Conservation (phyloP, 2,113 vertebrate genomes). For the Acrocephalus kingi region DNA sequence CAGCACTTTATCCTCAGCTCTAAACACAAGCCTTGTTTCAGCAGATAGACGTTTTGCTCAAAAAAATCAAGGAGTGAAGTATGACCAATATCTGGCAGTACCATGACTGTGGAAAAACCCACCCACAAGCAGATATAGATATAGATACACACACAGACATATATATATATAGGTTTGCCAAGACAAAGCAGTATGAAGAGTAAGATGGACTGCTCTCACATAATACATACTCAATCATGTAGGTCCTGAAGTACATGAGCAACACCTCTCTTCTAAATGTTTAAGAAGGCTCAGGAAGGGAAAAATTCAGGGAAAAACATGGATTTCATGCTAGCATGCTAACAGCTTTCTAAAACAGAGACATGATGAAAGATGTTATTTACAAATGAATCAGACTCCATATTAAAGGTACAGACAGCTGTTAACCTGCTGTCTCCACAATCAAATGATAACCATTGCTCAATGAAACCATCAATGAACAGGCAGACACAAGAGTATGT, state of each 20-base stretch:
- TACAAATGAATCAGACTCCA: neutral
- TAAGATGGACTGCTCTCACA: neutral
- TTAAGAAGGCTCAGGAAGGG: neutral
- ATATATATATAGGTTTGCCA: neutral
- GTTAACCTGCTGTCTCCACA: neutral
- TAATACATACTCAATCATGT: neutral
- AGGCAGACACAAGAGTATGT: neutral
- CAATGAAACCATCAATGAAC: neutral
- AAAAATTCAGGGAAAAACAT: neutral
- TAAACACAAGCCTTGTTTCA: neutral
- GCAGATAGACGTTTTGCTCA: neutral
- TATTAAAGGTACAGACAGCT: neutral
- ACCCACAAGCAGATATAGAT: neutral
- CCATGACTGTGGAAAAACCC: neutral
- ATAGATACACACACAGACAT: neutral
- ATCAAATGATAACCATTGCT: neutral
- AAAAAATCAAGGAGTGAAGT: neutral
- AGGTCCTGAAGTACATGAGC: neutral
- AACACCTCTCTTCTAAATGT: neutral
- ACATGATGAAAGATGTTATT: neutral
- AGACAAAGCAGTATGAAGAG: conserved; percentile 7
- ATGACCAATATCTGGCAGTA: neutral
- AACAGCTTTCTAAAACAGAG: neutral
- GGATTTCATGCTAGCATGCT: neutral
- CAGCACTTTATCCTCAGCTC: neutral